Percentiles rank a stretch among this genome's conserved stretches.
Evolutionary conservation across 2,113 vertebrate species (phyloP).

Genomic region (Dicrurus megarhynchus): DNA sequence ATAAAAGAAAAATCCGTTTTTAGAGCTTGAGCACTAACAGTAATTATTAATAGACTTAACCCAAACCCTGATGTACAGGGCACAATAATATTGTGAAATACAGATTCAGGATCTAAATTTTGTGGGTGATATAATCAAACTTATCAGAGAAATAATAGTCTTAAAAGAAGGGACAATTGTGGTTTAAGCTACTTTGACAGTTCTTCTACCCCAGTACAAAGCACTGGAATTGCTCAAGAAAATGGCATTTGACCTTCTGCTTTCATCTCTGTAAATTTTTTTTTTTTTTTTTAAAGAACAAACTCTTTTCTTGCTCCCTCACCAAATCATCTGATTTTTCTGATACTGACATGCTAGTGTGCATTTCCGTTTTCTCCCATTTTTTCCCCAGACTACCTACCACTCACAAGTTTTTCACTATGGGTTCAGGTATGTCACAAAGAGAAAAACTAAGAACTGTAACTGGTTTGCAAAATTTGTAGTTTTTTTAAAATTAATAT

Average conservation of each 20-base stretch:
- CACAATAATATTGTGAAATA: not conserved
- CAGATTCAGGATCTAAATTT: not conserved
- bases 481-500: rapidly evolving
- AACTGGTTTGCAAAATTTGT: not conserved
- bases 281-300: not conserved
- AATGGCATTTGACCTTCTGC: not conserved
- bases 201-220: not conserved
- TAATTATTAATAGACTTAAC: not conserved
- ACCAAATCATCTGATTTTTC: not conserved
- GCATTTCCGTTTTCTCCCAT: not conserved
- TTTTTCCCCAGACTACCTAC: not conserved
- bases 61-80: not conserved
- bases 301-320: not conserved
- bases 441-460: not conserved
- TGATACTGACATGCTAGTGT: not conserved
- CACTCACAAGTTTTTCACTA: not conserved
- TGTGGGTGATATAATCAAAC: not conserved
- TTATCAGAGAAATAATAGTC: not conserved
- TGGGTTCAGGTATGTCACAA: not conserved
- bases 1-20: not conserved
- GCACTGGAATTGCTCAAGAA: not conserved
- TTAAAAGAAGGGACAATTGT: not conserved
- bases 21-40: not conserved
- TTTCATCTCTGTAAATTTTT: not conserved
- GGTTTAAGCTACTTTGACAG: not conserved